phyloP scores from a whole-genome alignment of 2,113 vertebrate genomes.

The Pardalotus punctatus region DNA sequence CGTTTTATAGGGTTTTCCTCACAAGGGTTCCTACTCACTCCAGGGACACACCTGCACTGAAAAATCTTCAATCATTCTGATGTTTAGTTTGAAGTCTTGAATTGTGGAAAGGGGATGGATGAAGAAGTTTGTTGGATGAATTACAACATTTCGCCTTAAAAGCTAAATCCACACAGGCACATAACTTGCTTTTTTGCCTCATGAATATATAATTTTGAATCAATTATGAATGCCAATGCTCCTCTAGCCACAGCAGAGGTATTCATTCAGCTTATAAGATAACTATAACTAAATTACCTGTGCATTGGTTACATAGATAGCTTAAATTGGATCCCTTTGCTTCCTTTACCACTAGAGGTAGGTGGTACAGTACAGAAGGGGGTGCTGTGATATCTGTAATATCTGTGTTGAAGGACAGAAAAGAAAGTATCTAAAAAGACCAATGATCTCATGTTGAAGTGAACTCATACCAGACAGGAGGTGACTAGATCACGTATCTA shows the following conservation, averaged over 20 bases:
- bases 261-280: background rate
- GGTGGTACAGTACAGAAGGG: accelerated
- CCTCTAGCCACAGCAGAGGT: background rate
- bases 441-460: background rate
- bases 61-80: background rate
- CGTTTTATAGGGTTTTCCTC: background rate
- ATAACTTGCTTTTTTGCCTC: background rate
- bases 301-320: accelerated
- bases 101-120: accelerated
- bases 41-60: background rate
- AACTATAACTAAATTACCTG: background rate
- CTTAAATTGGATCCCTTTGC: background rate
- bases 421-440: background rate
- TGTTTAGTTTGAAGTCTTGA: background rate
- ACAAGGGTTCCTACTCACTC: background rate
- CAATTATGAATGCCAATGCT: background rate
- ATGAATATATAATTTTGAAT: background rate
- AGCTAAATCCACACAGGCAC: background rate
- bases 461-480: background rate
- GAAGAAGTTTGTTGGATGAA: background rate
- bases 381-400: background rate
- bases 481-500: background rate
- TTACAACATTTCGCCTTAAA: background rate
- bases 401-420: background rate
- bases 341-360: background rate